phyloP scores from a whole-genome alignment of 2,888 invertebrate genomes.

The Smittia aterrima region DNA sequence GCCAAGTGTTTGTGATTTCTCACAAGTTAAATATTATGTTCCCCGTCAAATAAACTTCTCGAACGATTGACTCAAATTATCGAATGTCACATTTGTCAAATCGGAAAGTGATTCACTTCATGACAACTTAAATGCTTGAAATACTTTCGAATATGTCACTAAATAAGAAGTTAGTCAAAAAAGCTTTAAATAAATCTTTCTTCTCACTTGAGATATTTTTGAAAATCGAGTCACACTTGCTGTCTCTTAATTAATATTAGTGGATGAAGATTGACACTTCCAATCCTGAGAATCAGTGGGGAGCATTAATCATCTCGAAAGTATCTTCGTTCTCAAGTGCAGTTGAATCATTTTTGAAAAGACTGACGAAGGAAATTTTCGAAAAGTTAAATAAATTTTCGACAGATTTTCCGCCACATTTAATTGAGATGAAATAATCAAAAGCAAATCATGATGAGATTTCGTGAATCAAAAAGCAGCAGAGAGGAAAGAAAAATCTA shows the following conservation, averaged over 20 bases:
- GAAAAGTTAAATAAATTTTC: neutral
- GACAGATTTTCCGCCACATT: neutral
- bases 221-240: neutral
- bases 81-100: no score
- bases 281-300: no score
- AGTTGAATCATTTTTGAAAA: neutral
- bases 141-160: no score
- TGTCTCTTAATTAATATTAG: neutral
- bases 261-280: no score
- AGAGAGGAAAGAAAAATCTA: conserved; percentile 9
- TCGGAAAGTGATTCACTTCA: no score
- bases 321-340: neutral
- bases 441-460: conserved; percentile 3
- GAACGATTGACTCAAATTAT: no score
- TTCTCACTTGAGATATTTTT: neutral
- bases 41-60: no score
- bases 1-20: no score
- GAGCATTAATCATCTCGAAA: neutral
- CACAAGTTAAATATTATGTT: no score
- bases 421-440: conserved; percentile 1
- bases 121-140: no score
- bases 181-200: no score
- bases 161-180: no score
- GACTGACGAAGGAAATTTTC: neutral
- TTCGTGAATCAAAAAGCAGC: neutral